Conservation (phyloP, 2,888 invertebrate genomes). For the Drosophila borealis region DNA sequence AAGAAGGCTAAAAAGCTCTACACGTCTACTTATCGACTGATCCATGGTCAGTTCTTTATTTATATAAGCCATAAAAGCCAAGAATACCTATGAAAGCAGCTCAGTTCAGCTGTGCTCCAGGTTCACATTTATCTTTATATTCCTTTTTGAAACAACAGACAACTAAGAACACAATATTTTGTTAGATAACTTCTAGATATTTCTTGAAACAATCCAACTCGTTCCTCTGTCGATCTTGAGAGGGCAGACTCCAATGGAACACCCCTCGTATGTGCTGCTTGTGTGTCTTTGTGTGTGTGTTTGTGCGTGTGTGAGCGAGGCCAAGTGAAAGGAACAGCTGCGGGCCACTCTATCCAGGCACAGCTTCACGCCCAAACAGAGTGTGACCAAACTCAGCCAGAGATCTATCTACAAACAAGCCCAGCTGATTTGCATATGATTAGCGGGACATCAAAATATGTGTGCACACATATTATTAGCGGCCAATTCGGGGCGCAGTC, state of each 20-base stretch:
- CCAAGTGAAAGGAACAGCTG: constrained; percentile 45
- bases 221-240: not conserved
- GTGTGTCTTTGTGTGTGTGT: too few species aligned
- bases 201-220: not conserved
- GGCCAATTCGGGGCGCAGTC: constrained; percentile 24
- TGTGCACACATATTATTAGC: constrained; percentile 51
- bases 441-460: constrained; percentile 35
- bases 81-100: too few species aligned
- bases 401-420: constrained; percentile 5
- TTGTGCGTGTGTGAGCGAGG: constrained; percentile 16
- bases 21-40: too few species aligned
- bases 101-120: too few species aligned
- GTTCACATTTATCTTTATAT: too few species aligned
- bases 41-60: too few species aligned
- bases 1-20: too few species aligned
- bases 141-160: too few species aligned
- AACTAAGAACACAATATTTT: too few species aligned
- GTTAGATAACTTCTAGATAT: not conserved
- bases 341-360: constrained; percentile 4
- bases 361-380: constrained; percentile 5
- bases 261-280: constrained; percentile 17
- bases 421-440: constrained; percentile 49
- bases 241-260: not conserved
- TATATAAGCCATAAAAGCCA: too few species aligned
- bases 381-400: constrained; percentile 14